A percentile compares a stretch with the other conserved stretches of the same genome.
phyloP scores from a whole-genome alignment of 2,113 vertebrate genomes.

The Brachyhypopomus gauderio region DNA sequence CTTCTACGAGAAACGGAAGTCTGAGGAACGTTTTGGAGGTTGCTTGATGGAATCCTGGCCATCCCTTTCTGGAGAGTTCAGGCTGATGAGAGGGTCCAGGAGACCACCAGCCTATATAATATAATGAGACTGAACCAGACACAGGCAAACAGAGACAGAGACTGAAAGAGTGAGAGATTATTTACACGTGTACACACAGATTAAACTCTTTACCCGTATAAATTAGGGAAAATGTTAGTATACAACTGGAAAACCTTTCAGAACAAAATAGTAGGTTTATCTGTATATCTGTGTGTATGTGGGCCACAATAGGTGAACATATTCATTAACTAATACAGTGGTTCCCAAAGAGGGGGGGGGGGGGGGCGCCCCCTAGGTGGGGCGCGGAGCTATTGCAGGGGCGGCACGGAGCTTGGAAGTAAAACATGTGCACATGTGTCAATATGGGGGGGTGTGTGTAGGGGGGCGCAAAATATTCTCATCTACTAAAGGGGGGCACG shows the following conservation, averaged over 20 bases:
- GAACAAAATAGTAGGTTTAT: no score
- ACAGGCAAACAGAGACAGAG: neutral
- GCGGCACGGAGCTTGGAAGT: no score
- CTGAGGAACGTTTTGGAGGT: constrained; percentile 63
- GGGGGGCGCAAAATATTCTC: no score
- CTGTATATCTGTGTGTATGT: no score
- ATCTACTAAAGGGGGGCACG: no score
- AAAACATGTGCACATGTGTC: no score
- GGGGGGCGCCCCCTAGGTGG: no score
- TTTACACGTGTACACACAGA: neutral
- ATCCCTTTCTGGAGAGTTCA: constrained; percentile 62
- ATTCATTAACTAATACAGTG: no score
- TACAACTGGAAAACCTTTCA: neutral
- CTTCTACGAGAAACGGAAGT: constrained; percentile 67
- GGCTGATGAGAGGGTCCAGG: constrained; percentile 63
- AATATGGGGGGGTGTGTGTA: no score
- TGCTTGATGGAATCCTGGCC: constrained; percentile 64
- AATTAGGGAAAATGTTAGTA: neutral
- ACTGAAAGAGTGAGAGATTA: neutral
- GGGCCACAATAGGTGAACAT: no score
- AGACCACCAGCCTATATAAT: constrained; percentile 67
- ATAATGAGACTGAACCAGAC: constrained; percentile 63
- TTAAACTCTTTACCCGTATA: neutral
- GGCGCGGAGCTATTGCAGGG: no score
- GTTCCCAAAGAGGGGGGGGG: no score